A percentile compares a stretch with the other conserved stretches of the same genome.
phyloP scores from a whole-genome alignment of 64 coral and sea anemone species.

The Hydrozoanthus tunicans region DNA sequence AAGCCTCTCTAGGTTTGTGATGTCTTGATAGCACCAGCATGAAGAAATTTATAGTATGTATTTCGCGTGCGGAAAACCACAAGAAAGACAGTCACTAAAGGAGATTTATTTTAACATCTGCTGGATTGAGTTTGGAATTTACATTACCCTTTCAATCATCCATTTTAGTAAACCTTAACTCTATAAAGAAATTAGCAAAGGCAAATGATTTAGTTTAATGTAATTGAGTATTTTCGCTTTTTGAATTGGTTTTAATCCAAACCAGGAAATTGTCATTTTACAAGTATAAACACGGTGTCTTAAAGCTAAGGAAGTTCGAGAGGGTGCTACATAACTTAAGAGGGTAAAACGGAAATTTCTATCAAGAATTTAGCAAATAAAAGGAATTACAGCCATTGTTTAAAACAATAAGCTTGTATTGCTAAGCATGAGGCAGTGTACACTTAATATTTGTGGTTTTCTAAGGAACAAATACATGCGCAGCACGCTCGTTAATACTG shows the following conservation, averaged over 20 bases:
- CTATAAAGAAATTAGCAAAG: neutral
- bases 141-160: slow-evolving; percentile 18
- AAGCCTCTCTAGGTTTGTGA: too few species aligned
- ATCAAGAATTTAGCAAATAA: slow-evolving; percentile 14
- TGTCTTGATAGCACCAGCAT: too few species aligned
- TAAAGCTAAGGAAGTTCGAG: slow-evolving; percentile 17
- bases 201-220: slow-evolving; percentile 4
- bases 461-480: too few species aligned
- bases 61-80: slow-evolving; percentile 47
- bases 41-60: neutral
- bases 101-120: slow-evolving; percentile 9
- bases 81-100: slow-evolving; percentile 23
- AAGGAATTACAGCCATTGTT: slow-evolving; percentile 19
- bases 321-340: slow-evolving; percentile 7
- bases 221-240: neutral
- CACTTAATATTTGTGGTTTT: neutral
- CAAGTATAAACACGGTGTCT: slow-evolving; percentile 22
- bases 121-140: neutral
- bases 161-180: neutral
- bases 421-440: neutral
- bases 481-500: neutral
- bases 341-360: slow-evolving; percentile 12
- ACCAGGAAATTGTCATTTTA: slow-evolving; percentile 49
- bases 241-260: neutral
- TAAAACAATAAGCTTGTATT: slow-evolving; percentile 1